phyloP scores from a whole-genome alignment of 1,140 invertebrate genomes.

The Pteromalus puparum region DNA sequence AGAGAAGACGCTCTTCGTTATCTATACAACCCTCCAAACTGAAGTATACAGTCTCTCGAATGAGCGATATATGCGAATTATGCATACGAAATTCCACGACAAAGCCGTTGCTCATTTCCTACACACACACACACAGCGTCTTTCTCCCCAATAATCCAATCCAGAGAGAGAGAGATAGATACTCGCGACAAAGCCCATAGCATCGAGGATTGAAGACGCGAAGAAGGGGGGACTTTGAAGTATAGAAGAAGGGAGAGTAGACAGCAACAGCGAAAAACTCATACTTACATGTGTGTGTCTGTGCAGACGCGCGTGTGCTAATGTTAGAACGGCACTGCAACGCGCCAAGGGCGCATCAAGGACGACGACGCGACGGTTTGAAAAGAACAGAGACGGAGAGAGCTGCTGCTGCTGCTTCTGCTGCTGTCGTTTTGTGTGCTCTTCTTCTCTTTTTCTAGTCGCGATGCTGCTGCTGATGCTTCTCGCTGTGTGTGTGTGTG shows the following conservation, averaged over 20 bases:
- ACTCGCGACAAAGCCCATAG: not conserved
- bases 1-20: too few species aligned
- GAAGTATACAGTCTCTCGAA: too few species aligned
- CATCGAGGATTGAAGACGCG: not conserved
- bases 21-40: too few species aligned
- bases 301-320: constrained; percentile 41
- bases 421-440: not conserved
- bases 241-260: not conserved
- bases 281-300: not conserved
- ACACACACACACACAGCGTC: too few species aligned
- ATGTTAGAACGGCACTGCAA: constrained; percentile 57
- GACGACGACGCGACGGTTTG: constrained; percentile 46
- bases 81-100: not conserved
- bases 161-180: too few species aligned
- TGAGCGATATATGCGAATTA: too few species aligned
- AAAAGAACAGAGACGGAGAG: constrained; percentile 13
- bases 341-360: constrained; percentile 64
- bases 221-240: not conserved
- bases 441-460: constrained; percentile 17
- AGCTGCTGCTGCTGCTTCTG: not conserved
- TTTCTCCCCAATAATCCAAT: too few species aligned
- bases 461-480: not conserved
- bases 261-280: not conserved
- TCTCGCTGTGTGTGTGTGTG: not conserved
- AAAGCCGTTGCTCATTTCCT: not conserved